phyloP scores from a whole-genome alignment of 2,113 vertebrate genomes.

The cattle (Bos taurus) region DNA sequence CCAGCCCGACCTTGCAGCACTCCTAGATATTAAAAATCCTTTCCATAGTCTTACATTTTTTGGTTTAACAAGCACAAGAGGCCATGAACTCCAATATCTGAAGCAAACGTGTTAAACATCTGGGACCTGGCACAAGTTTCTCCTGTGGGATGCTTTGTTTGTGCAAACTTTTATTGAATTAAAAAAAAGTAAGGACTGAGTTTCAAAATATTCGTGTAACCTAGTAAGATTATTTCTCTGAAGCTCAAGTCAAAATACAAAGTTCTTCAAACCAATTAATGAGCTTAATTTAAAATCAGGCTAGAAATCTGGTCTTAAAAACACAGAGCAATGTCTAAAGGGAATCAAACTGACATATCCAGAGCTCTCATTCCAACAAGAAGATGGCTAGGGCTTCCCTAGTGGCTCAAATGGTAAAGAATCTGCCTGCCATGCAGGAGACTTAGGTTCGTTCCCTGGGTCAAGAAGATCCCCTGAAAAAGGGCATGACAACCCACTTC shows the following conservation, averaged over 20 bases:
- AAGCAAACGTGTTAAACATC: slow-evolving; percentile 80
- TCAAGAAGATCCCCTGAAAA: not conserved
- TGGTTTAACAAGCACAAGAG: slow-evolving; percentile 76
- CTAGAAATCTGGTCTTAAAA: slow-evolving; percentile 45
- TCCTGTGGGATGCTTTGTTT: slow-evolving; percentile 79
- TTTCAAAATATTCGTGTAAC: slow-evolving; percentile 79
- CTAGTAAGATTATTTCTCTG: slow-evolving; percentile 73
- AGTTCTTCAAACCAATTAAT: slow-evolving; percentile 56
- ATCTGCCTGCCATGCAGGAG: not conserved
- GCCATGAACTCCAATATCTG: slow-evolving; percentile 78
- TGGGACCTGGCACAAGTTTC: slow-evolving; percentile 77
- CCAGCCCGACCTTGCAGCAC: slow-evolving; percentile 62
- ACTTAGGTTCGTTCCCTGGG: not conserved
- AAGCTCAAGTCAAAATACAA: slow-evolving; percentile 66
- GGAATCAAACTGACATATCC: not conserved
- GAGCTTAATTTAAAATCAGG: slow-evolving; percentile 52
- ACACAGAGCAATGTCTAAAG: not conserved
- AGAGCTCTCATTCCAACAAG: not conserved
- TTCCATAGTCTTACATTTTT: slow-evolving; percentile 75
- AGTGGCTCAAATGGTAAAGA: not conserved
- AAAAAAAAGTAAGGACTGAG: slow-evolving; percentile 72
- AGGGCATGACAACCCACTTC: not conserved
- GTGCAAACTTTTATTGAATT: slow-evolving; percentile 76
- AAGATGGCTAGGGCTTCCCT: not conserved
- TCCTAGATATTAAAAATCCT: slow-evolving; percentile 76